Evolutionary conservation across 1,140 invertebrate species (phyloP).

Genomic region (Drosophila novamexicana): DNA sequence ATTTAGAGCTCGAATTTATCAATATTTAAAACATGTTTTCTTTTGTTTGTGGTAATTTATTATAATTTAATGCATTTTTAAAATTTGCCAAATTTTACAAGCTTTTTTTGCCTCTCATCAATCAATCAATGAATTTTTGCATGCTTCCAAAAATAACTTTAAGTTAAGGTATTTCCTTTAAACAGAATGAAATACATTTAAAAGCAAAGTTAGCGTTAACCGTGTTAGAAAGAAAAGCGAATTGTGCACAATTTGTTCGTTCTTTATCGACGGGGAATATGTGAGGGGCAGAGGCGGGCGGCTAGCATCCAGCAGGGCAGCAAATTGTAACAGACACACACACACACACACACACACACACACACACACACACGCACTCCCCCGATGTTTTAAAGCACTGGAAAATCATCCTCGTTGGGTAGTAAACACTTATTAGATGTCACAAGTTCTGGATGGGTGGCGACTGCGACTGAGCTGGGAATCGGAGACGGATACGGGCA

Average conservation of each 20-base stretch:
- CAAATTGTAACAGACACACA: constrained; percentile 52
- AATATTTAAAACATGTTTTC: not conserved
- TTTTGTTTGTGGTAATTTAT: not conserved
- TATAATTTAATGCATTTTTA: not conserved
- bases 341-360: constrained; percentile 21
- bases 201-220: constrained; percentile 19
- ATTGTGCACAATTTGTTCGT: constrained; percentile 53
- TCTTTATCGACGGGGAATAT: constrained; percentile 63
- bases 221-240: constrained; percentile 30
- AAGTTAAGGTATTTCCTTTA: constrained; percentile 5
- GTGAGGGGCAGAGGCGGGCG: not conserved
- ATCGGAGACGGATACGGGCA: constrained; percentile 3
- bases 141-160: not conserved
- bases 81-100: constrained; percentile 26
- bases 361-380: constrained; percentile 26
- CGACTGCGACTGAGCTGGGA: too few relatives aligned
- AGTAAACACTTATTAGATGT: constrained; percentile 79
- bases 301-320: constrained; percentile 33
- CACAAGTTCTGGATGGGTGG: constrained; percentile 37
- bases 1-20: not conserved
- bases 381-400: constrained; percentile 65
- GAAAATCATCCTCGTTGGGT: constrained; percentile 53
- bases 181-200: constrained; percentile 12
- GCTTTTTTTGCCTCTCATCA: constrained; percentile 1
- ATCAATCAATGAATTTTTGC: constrained; percentile 12